phyloP scores from a whole-genome alignment of 2,797 vertebrate genomes.

The Tapirus indicus region DNA sequence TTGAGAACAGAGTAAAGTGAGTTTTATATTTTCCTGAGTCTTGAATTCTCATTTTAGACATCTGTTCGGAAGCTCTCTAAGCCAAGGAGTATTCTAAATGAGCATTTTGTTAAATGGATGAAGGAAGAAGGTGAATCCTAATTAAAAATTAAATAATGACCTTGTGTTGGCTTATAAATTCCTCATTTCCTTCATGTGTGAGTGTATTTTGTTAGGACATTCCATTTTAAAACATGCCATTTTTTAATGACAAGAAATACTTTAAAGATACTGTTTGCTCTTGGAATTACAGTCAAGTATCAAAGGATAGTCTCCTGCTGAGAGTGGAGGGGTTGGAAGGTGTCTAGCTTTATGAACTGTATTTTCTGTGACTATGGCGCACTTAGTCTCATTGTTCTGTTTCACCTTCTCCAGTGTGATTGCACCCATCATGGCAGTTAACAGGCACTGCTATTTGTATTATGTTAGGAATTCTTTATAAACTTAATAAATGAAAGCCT shows the following conservation, averaged over 20 bases:
- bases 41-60: constrained; percentile 80
- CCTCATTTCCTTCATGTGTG: constrained; percentile 66
- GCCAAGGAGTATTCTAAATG: constrained; percentile 77
- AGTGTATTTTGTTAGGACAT: constrained; percentile 73
- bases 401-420: constrained; percentile 75
- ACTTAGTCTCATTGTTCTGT: constrained; percentile 84
- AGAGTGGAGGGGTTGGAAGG: background rate
- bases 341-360: background rate
- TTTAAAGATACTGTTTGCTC: constrained; percentile 58
- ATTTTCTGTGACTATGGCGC: constrained; percentile 73
- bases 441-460: constrained; percentile 84
- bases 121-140: constrained; percentile 79
- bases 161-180: constrained; percentile 78
- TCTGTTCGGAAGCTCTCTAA: constrained; percentile 74
- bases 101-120: constrained; percentile 78
- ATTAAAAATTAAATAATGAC: constrained; percentile 84
- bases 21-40: constrained; percentile 65
- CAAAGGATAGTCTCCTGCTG: constrained; percentile 9
- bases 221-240: constrained; percentile 62
- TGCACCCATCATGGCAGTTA: constrained; percentile 82
- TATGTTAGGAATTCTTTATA: constrained; percentile 84
- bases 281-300: background rate
- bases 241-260: constrained; percentile 49
- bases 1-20: constrained; percentile 47
- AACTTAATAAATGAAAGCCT: constrained; percentile 78